Base-by-base conservation (phyloP, 1,140 invertebrate species). In the Drosophila littoralis region DNA sequence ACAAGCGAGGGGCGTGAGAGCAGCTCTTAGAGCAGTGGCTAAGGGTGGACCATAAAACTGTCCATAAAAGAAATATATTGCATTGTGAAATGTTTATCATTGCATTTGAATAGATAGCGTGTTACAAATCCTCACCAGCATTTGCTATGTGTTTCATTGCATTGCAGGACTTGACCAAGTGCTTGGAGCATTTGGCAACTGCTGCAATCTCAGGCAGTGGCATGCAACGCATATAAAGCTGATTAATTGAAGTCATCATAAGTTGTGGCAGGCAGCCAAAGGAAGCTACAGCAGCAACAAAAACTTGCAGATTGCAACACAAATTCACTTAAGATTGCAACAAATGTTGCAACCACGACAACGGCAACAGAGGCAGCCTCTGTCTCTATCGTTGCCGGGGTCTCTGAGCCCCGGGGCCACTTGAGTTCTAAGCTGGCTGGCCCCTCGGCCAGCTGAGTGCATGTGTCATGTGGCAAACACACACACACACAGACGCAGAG, bases 171-270 rank as follows among this genome's bases (percentile, higher is more conserved):
- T 58, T 42, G 46, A 43, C 45, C 45, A 35, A 76, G 60, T 70
- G 32, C 32, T 7, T n/a, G 51, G 2, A 1, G 8, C 32, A 10
- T 35, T 52, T 38, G 51, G 42, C 38, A 35, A 5, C 33, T 52
- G 51, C 51, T 9, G 79, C 80, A 89, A 89, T 88, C 83, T 88
- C 75, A 15, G 82, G 43, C 48, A 38, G 64, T n/a, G 71, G 55
- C 78, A 81, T 81, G 75, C 64, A 68, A 74, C 54, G 75, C 61
- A 60, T 51, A 81, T 88, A 74, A 86, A 77, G 65, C 84, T 88
- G 81, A 88, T 88, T 88, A 88, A 88, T 88, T 89, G 85, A 81
- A 89, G 77, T 89, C 84, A 89, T 88, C 84, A 84, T 60, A 67
- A 73, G 67, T 63, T 80, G 69, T 84, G 84, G 80, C 84, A 88